Evolutionary conservation across 2,113 vertebrate species (phyloP).

Genomic region (Spermophilus dauricus): DNA sequence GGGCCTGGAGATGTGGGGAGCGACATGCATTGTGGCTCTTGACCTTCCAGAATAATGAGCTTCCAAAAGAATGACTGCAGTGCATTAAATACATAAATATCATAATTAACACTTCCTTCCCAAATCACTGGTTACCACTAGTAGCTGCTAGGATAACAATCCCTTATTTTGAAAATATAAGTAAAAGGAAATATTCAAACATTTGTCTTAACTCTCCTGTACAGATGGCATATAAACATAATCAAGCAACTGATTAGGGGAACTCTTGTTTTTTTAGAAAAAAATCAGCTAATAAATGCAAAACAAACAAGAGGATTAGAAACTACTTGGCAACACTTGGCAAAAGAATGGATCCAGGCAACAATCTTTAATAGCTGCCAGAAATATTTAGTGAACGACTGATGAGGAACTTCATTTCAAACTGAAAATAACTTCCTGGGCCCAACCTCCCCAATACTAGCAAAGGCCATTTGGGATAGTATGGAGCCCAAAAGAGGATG

Average conservation of each 20-base stretch:
- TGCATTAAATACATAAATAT: constrained; percentile 4
- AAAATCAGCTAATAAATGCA: background rate
- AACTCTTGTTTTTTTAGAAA: background rate
- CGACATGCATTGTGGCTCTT: background rate
- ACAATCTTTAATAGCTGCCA: background rate
- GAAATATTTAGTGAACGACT: background rate
- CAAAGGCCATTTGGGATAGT: too few relatives aligned
- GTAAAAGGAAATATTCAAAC: background rate
- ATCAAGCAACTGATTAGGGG: background rate
- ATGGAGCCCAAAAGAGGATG: too few relatives aligned
- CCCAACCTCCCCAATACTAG: background rate
- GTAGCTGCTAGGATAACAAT: background rate
- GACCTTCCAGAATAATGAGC: background rate
- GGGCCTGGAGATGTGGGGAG: background rate
- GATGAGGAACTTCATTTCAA: background rate
- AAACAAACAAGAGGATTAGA: background rate
- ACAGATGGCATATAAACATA: background rate
- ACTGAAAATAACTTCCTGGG: background rate
- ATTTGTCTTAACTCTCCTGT: constrained; percentile 18
- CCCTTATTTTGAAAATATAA: background rate
- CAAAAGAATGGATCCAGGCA: background rate
- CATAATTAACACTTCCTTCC: background rate
- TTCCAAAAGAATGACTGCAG: background rate
- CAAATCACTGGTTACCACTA: background rate
- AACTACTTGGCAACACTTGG: background rate